These are phyloP conservation scores for Rhabditophanes sp. DNA, from an alignment of 2,888 invertebrate species.

Conservation along the genomic window DNA sequence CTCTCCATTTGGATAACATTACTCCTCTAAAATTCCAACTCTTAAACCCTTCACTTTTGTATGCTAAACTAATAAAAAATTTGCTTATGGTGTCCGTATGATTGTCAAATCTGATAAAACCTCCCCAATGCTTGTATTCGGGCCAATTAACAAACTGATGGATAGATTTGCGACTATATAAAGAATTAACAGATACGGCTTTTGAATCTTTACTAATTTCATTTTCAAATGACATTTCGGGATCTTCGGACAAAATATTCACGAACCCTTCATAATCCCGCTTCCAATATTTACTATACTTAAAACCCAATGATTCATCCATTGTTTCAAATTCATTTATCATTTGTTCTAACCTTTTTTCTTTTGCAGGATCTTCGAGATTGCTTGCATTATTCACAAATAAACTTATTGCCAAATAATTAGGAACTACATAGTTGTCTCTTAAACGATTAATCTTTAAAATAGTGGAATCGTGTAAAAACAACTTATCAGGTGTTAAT, in stretches of 20 bases:
- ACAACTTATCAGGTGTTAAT: slow-evolving; percentile 31
- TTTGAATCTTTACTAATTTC: slow-evolving; percentile 8
- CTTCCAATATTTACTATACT: slow-evolving; percentile 33
- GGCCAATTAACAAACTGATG: slow-evolving; percentile 32
- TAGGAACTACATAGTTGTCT: slow-evolving; percentile 28
- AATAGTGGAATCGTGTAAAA: slow-evolving; percentile 28
- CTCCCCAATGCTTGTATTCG: slow-evolving; percentile 35
- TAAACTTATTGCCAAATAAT: slow-evolving; percentile 30
- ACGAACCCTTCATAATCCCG: slow-evolving; percentile 19
- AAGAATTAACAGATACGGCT: slow-evolving; percentile 2
- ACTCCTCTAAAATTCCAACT: slow-evolving; percentile 11
- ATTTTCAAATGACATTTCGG: slow-evolving; percentile 9
- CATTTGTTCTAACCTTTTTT: slow-evolving; percentile 14
- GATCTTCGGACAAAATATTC: slow-evolving; percentile 4
- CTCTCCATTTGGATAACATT: slow-evolving; percentile 21
- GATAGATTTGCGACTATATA: too few species aligned
- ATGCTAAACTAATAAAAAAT: slow-evolving; percentile 33
- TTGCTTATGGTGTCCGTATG: slow-evolving; percentile 10
- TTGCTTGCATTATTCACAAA: slow-evolving; percentile 34
- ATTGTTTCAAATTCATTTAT: slow-evolving; percentile 26
- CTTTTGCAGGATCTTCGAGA: slow-evolving; percentile 16
- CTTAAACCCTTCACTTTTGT: slow-evolving; percentile 24
- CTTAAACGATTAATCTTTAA: slow-evolving; percentile 28
- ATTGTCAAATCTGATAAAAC: slow-evolving; percentile 23
- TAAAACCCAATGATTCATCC: slow-evolving; percentile 26